Conservation (phyloP, 2,113 vertebrate genomes). For the Elaphurus davidianus region DNA sequence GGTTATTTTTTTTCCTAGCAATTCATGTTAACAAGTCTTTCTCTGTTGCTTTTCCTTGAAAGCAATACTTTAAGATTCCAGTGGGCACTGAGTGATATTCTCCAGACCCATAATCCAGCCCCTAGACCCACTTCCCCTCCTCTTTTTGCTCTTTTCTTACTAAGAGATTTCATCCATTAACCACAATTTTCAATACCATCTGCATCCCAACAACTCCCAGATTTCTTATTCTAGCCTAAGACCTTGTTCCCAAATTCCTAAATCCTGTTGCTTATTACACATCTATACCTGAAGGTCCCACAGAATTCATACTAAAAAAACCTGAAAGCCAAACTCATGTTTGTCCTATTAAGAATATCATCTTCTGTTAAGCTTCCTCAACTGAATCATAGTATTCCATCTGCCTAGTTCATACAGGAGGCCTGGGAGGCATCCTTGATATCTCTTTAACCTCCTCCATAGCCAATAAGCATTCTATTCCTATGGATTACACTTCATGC, state of each 20-base stretch:
- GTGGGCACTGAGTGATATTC: constrained; percentile 26
- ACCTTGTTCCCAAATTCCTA: neutral
- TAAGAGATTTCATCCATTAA: neutral
- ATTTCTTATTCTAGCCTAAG: neutral
- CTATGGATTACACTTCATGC: neutral
- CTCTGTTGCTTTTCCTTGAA: neutral
- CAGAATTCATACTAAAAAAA: neutral
- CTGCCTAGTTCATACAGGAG: neutral
- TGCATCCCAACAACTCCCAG: neutral
- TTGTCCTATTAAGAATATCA: neutral
- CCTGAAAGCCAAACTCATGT: neutral
- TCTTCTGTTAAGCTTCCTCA: neutral
- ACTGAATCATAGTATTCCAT: neutral
- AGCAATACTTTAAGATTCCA: constrained; percentile 39
- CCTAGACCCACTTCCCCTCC: constrained; percentile 43
- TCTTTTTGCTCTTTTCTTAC: neutral
- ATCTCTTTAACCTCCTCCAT: neutral
- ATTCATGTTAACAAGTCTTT: constrained; percentile 16
- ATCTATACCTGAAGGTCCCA: neutral
- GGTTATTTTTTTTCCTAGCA: constrained; percentile 32
- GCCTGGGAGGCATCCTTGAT: neutral
- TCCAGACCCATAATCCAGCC: constrained; percentile 21
- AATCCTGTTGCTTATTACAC: neutral
- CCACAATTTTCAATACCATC: neutral
- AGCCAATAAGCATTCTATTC: neutral